A percentile compares a stretch with the other conserved stretches of the same genome.
Evolutionary conservation across 1,140 invertebrate species (phyloP).

Genomic region (Choristoneura fumiferana): DNA sequence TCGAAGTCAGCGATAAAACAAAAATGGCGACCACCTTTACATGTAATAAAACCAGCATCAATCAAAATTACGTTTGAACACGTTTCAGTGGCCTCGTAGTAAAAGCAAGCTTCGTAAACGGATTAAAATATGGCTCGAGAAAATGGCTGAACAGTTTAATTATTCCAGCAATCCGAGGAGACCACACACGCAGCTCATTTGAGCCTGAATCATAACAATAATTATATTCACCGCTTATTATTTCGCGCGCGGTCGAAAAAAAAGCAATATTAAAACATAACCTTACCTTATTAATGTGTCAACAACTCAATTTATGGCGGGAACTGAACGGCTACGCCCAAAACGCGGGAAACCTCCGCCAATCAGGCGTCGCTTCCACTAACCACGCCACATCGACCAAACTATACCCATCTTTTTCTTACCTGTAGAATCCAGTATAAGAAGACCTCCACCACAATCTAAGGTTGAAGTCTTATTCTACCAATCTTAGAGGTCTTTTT

Average conservation of each 20-base stretch:
- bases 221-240: constrained; percentile 20
- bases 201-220: constrained; percentile 18
- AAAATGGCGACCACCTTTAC: constrained; percentile 1
- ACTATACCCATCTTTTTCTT: constrained; percentile 38
- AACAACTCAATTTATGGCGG: constrained; percentile 39
- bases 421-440: constrained; percentile 12
- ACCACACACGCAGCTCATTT: constrained; percentile 20
- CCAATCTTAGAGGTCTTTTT: not conserved
- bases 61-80: constrained; percentile 34
- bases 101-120: constrained; percentile 27
- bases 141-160: constrained; percentile 17
- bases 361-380: constrained; percentile 43
- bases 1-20: not conserved
- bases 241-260: constrained; percentile 37
- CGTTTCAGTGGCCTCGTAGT: constrained; percentile 27
- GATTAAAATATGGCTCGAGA: constrained; percentile 27
- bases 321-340: constrained; percentile 64
- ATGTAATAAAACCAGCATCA: constrained; percentile 20
- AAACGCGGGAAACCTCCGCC: constrained; percentile 42
- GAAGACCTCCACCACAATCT: not conserved
- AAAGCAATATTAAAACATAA: constrained; percentile 72
- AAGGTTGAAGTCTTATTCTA: not conserved
- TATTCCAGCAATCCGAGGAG: constrained; percentile 12
- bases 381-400: constrained; percentile 28
- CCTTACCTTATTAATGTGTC: constrained; percentile 70